phyloP scores from a whole-genome alignment of 2,797 vertebrate species.

The Sebastes dallii region DNA sequence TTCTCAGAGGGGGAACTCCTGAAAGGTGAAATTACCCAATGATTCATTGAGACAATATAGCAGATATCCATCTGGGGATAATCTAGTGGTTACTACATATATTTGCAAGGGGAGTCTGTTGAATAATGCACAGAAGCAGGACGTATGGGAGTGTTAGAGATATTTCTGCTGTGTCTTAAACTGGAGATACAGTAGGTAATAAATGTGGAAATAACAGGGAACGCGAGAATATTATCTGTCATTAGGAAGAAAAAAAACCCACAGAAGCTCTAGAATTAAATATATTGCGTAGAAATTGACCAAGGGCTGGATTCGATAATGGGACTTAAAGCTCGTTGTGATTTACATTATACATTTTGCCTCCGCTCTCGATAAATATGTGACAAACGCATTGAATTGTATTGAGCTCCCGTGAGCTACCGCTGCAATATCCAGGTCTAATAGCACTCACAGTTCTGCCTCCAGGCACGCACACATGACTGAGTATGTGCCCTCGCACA shows the following conservation, averaged over 20 bases:
- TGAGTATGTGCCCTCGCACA: constrained; percentile 9
- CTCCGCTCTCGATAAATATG: constrained; percentile 62
- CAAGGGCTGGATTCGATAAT: constrained; percentile 32
- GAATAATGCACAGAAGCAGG: background rate
- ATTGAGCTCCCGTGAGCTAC: constrained; percentile 59
- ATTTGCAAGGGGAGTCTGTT: background rate
- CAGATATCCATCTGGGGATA: background rate
- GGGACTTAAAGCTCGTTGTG: constrained; percentile 48
- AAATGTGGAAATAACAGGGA: background rate
- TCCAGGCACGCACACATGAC: constrained; percentile 39
- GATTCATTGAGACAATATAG: background rate
- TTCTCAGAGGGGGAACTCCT: background rate
- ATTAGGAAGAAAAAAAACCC: background rate
- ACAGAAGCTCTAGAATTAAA: constrained; percentile 11
- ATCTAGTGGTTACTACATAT: background rate
- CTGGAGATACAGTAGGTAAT: background rate
- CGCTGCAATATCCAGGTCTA: constrained; percentile 67
- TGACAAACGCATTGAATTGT: constrained; percentile 55
- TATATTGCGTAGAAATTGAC: constrained; percentile 28
- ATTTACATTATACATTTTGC: constrained; percentile 55
- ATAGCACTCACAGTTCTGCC: constrained; percentile 64
- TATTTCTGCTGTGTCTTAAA: background rate
- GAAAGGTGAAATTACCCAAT: constrained; percentile 4
- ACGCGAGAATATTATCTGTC: background rate
- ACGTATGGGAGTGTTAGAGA: background rate